Evolutionary conservation across 2,113 vertebrate species (phyloP).

Genomic region (Lucifuga dentata): DNA sequence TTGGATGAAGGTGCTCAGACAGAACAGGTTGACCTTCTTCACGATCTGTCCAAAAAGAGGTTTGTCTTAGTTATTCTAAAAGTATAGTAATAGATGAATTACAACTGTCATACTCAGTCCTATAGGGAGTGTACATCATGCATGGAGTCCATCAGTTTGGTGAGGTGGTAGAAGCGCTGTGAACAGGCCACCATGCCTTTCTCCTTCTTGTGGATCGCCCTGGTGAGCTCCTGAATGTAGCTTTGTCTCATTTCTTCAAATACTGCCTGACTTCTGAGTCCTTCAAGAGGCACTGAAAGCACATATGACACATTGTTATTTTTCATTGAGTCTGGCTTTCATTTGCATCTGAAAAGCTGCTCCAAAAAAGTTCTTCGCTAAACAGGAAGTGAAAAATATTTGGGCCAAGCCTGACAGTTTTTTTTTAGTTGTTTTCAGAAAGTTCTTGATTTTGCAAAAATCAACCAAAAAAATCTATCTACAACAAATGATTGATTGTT

Average conservation of each 20-base stretch:
- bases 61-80: neutral
- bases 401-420: too few relatives aligned
- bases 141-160: slow-evolving; percentile 95
- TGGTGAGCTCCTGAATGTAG: slow-evolving; percentile 95
- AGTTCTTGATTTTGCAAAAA: too few relatives aligned
- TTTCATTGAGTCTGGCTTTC: too few relatives aligned
- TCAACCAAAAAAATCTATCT: too few relatives aligned
- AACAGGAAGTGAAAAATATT: too few relatives aligned
- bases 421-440: too few relatives aligned
- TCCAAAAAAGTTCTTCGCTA: too few relatives aligned
- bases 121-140: slow-evolving; percentile 87
- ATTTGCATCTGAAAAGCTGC: too few relatives aligned
- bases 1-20: slow-evolving; percentile 97
- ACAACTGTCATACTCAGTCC: neutral
- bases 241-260: slow-evolving; percentile 98
- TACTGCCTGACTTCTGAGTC: slow-evolving; percentile 91
- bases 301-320: neutral
- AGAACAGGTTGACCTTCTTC: slow-evolving; percentile 97
- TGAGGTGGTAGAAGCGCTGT: slow-evolving; percentile 96
- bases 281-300: slow-evolving; percentile 93
- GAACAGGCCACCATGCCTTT: slow-evolving; percentile 90
- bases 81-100: neutral
- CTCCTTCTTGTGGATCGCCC: slow-evolving; percentile 90
- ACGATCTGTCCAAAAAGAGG: slow-evolving; percentile 86
- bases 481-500: too few relatives aligned